A percentile compares a stretch with the other conserved stretches of the same genome.
phyloP scores from a whole-genome alignment of 1,140 invertebrate genomes.

The Platyscapa corneri region DNA sequence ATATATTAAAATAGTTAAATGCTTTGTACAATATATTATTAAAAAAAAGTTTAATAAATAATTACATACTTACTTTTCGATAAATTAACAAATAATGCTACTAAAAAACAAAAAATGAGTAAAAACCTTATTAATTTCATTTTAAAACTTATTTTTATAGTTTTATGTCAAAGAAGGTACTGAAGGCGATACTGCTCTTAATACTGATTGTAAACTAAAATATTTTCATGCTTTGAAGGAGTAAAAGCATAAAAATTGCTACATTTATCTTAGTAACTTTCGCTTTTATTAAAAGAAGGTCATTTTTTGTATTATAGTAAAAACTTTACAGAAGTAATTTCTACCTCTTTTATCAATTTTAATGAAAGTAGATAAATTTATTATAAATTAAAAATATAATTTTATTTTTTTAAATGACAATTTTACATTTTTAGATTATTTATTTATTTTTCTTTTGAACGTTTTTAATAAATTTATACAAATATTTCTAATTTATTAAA shows the following conservation, averaged over 20 bases:
- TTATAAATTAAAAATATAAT: neutral
- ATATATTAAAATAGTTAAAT: neutral
- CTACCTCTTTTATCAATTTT: neutral
- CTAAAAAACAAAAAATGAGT: conserved; percentile 16
- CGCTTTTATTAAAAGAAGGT: conserved; percentile 38
- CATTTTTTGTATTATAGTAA: conserved; percentile 21
- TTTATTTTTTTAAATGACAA: neutral
- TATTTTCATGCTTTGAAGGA: neutral
- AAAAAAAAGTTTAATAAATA: neutral
- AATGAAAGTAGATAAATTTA: conserved; percentile 17
- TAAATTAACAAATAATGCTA: neutral
- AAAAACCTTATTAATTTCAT: conserved; percentile 33
- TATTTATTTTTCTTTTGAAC: too few species aligned
- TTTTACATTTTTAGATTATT: neutral
- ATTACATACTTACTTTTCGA: conserved; percentile 24
- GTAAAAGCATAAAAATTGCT: conserved; percentile 26
- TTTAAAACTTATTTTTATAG: neutral
- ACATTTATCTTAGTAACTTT: conserved; percentile 13
- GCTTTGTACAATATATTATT: conserved; percentile 1
- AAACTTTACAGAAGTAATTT: neutral
- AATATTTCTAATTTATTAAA: neutral
- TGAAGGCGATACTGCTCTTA: too few species aligned
- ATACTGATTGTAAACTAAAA: neutral
- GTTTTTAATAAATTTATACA: neutral
- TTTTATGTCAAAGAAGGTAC: neutral